A percentile compares a stretch with the other conserved stretches of the same genome.
Evolutionary conservation across 1,140 invertebrate species (phyloP).

Genomic region (Drosophila pruinosa): DNA sequence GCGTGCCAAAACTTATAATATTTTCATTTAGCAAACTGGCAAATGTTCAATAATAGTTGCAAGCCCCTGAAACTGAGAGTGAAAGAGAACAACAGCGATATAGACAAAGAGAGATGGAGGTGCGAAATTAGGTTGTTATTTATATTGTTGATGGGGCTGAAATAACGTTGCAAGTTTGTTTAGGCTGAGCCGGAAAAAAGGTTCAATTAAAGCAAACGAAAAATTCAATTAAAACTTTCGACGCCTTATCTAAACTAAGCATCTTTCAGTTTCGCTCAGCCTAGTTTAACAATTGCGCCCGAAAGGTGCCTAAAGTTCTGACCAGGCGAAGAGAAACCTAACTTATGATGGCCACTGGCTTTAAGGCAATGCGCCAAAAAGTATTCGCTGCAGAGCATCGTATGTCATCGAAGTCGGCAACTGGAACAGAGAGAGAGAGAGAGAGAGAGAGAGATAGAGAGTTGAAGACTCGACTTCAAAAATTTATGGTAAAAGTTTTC

Average conservation of each 20-base stretch:
- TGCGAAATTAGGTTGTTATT: constrained; percentile 33
- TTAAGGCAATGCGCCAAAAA: constrained; percentile 66
- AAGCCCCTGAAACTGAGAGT: constrained; percentile 12
- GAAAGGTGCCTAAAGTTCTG: constrained; percentile 30
- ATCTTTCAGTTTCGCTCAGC: constrained; percentile 11
- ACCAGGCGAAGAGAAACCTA: constrained; percentile 40
- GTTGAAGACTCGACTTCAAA: constrained; percentile 56
- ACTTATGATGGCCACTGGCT: constrained; percentile 50
- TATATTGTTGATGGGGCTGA: constrained; percentile 12
- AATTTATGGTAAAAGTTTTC: constrained; percentile 67
- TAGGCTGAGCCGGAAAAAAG: constrained; percentile 17
- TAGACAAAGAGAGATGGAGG: background rate
- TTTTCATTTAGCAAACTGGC: constrained; percentile 73
- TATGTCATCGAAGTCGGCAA: constrained; percentile 56
- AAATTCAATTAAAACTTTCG: constrained; percentile 50
- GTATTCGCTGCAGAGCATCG: constrained; percentile 45
- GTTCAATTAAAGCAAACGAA: constrained; percentile 28
- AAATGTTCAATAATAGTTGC: constrained; percentile 63
- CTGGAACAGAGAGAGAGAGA: constrained; percentile 34
- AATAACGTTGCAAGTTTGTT: constrained; percentile 18
- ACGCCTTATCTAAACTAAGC: constrained; percentile 31
- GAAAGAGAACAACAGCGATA: background rate
- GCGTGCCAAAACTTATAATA: constrained; percentile 77
- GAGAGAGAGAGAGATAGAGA: too few species aligned
- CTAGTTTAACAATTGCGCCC: constrained; percentile 23